Evolutionary conservation across 2,888 invertebrate species (phyloP).

Genomic region (Meta bourneti): DNA sequence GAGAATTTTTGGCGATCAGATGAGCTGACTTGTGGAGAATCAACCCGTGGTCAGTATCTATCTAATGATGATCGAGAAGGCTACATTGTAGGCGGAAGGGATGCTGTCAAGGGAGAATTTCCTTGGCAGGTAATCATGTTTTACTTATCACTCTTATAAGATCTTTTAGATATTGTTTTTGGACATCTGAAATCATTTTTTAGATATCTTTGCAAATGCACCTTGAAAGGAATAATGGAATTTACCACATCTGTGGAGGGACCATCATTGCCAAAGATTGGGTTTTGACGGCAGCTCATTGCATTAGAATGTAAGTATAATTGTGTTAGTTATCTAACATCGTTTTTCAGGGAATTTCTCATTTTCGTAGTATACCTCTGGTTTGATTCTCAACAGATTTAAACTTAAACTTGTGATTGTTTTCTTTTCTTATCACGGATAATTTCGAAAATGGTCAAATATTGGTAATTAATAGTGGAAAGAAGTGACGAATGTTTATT

Average conservation of each 20-base stretch:
- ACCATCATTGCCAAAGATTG: slow-evolving; percentile 71
- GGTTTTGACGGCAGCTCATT: slow-evolving; percentile 73
- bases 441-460: no score
- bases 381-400: no score
- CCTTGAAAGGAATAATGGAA: slow-evolving; percentile 67
- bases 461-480: no score
- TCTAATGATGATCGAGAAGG: slow-evolving; percentile 36
- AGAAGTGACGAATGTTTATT: no score
- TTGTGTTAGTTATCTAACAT: neutral
- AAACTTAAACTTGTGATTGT: no score
- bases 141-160: neutral
- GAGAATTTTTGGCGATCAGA: slow-evolving; percentile 52
- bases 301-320: slow-evolving; percentile 63
- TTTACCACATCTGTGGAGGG: slow-evolving; percentile 71
- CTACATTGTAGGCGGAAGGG: slow-evolving; percentile 73
- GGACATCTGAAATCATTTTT: neutral
- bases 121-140: slow-evolving; percentile 72
- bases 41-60: neutral
- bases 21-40: slow-evolving; percentile 41
- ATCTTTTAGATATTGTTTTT: neutral
- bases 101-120: slow-evolving; percentile 70
- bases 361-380: no score
- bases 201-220: slow-evolving; percentile 71
- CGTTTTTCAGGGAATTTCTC: no score
- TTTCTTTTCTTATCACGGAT: no score